Evolutionary conservation across 2,888 invertebrate genomes (phyloP), one percentile per base, ranked within the genome.

Genomic region (Tipula unca): DNA sequence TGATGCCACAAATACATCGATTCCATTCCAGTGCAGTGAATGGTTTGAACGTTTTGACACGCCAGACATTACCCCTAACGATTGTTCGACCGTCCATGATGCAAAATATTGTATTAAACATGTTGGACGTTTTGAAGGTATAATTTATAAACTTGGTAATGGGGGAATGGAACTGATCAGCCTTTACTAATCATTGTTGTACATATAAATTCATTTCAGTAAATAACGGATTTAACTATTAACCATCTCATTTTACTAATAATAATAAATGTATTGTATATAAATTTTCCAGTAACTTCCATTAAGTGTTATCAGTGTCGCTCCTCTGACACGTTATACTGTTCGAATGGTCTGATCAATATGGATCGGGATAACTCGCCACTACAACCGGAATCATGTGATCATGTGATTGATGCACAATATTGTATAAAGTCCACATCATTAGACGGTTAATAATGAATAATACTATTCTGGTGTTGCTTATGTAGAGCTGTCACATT

Each of bases 61-160:
- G 87, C 91, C 93, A 88, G 94, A 94, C 89, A 92, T 97, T 88
- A 89, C 91, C 88, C 94, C 94, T 85, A 93, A 92, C 88, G 93
- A 95, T 88, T 98, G 98, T 91, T 93, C 94, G 87, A 92, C 93
- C 86, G 96, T 98, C 86, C 96, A 96, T 90, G 94, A 94, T 87
- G 97, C 98, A 17, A 93, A 94, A 89, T 98, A 94, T 91, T 99
- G 99, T 91, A 94, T 99, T 88, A 99, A 99, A 92, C 96, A 97
- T 89, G 95, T 96, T 86, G 98, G 98, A 87, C 93, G 98, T 89
- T 96, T 93, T 89, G 97, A 96, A 95, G 97, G 96, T 96, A 92
- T 92, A 91, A 48, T 25, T 39, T 36, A 25, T 13, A 10, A 32
- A n/a, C 10, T 32, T n/a, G 10, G 4, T 85, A 85, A 83, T 29